These are phyloP conservation scores for Myiagra hebetior DNA, from an alignment of 2,113 vertebrate species.

Conservation along the genomic window DNA sequence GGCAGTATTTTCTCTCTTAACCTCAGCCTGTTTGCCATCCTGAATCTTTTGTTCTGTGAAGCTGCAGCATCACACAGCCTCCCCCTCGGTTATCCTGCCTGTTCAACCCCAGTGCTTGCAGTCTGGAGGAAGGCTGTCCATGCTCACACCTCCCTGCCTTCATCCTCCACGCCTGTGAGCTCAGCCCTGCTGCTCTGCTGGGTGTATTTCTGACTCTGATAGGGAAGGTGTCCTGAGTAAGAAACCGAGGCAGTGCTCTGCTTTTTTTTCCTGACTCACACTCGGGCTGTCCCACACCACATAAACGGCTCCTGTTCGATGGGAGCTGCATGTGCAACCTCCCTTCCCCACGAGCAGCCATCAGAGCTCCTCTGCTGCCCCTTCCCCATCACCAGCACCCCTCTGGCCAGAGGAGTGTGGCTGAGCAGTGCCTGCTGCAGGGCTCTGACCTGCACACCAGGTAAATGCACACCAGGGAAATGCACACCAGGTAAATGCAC, in stretches of 20 bases:
- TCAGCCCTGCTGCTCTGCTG: not conserved
- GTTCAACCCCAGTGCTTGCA: not conserved
- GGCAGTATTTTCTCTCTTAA: not conserved
- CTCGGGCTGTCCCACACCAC: not conserved
- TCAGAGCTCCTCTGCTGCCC: not conserved
- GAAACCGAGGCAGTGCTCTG: not conserved
- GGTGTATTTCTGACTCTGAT: accelerated
- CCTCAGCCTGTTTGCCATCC: not conserved
- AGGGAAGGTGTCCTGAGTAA: not conserved
- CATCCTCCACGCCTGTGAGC: accelerated
- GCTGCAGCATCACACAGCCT: not conserved
- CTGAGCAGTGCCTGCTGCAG: accelerated
- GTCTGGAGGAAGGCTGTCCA: not conserved
- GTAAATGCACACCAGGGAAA: too few species aligned
- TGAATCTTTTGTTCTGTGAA: not conserved
- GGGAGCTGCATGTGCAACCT: not conserved
- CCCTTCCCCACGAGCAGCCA: accelerated
- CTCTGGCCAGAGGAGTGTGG: not conserved
- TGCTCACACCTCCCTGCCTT: not conserved
- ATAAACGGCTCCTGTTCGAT: not conserved
- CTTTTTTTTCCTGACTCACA: accelerated
- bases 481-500: not conserved
- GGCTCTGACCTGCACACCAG: not conserved
- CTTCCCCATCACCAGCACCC: not conserved
- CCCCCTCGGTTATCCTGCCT: not conserved